Evolutionary conservation across 2,113 vertebrate species (phyloP).

Genomic region (Melanerpes aurifrons): DNA sequence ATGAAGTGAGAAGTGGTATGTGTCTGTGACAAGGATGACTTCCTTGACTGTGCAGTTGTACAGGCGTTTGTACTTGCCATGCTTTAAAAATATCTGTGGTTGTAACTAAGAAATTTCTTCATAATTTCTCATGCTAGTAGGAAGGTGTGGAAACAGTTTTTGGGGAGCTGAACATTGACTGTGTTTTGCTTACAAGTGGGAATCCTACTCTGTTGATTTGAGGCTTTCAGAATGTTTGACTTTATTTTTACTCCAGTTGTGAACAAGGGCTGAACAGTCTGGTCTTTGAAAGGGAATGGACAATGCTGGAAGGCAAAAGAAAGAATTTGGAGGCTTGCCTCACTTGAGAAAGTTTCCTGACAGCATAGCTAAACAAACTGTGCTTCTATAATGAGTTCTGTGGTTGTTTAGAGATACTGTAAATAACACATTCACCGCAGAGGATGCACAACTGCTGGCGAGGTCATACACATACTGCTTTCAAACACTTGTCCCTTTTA

Average conservation of each 20-base stretch:
- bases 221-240: background rate
- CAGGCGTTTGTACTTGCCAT: background rate
- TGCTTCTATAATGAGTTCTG: constrained; percentile 16
- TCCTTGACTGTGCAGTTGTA: background rate
- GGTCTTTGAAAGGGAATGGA: background rate
- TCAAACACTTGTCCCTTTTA: constrained; percentile 10
- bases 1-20: background rate
- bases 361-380: constrained; percentile 13
- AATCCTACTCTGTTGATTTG: background rate
- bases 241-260: background rate
- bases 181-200: background rate
- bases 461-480: background rate
- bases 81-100: background rate
- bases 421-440: constrained; percentile 14
- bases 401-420: constrained; percentile 1
- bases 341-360: background rate
- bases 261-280: background rate
- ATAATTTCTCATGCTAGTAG: background rate
- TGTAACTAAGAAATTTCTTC: background rate
- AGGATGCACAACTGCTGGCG: background rate
- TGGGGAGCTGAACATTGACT: background rate
- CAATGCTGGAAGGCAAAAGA: background rate
- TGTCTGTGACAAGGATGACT: background rate
- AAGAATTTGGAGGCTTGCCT: constrained; percentile 25
- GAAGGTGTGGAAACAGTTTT: background rate